These are phyloP conservation scores for Maconellicoccus hirsutus DNA, from an alignment of 1,140 invertebrate species.

Conservation along the genomic window DNA sequence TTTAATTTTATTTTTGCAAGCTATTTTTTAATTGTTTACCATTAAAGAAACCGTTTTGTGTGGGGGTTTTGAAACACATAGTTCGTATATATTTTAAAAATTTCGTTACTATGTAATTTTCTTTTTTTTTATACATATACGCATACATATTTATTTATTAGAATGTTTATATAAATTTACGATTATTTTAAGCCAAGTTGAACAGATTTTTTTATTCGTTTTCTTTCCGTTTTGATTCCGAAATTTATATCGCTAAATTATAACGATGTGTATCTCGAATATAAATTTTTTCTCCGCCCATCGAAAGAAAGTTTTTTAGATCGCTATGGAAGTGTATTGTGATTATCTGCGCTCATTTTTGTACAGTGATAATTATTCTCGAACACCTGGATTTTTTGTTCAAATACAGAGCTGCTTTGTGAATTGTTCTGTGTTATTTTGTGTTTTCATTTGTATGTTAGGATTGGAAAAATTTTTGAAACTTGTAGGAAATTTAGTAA, in stretches of 20 bases:
- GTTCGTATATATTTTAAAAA: background rate
- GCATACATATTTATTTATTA: background rate
- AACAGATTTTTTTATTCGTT: background rate
- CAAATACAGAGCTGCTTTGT: background rate
- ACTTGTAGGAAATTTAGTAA: too few species aligned
- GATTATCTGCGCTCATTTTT: background rate
- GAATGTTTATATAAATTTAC: background rate
- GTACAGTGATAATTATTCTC: background rate
- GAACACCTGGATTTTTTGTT: background rate
- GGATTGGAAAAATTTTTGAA: too few species aligned
- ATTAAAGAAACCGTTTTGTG: background rate
- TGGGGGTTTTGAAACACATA: background rate
- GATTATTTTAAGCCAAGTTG: background rate
- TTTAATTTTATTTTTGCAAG: too few species aligned
- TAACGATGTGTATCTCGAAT: background rate
- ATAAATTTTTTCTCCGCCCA: background rate
- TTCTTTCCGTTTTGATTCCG: background rate
- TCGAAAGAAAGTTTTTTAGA: background rate
- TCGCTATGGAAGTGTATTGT: background rate
- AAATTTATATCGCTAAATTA: background rate
- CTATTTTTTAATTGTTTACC: background rate
- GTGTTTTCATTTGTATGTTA: too few species aligned
- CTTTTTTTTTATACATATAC: slow-evolving; percentile 4
- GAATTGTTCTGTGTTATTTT: too few species aligned
- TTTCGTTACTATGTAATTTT: background rate